Conservation (phyloP, 2,888 invertebrate genomes). For the Colletes collaris region DNA sequence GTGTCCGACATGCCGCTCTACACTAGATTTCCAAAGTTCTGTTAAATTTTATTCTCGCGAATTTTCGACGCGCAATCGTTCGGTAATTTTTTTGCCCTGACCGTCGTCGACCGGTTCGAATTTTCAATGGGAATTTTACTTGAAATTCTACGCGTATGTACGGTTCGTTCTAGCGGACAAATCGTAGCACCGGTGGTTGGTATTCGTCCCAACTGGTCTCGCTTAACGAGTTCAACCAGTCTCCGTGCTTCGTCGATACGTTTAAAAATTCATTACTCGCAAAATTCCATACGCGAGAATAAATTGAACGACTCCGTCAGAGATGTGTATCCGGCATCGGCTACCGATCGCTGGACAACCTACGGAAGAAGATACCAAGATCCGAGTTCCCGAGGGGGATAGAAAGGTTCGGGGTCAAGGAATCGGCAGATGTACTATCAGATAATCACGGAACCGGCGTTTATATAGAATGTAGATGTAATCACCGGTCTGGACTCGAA, state of each 20-base stretch:
- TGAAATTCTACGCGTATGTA: no score
- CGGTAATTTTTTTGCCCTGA: no score
- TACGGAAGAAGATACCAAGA: neutral
- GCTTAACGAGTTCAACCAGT: no score
- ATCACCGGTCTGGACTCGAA: conserved; percentile 57
- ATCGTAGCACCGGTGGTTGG: no score
- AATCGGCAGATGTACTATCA: conserved; percentile 60
- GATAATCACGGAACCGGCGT: conserved; percentile 65
- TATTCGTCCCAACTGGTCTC: no score
- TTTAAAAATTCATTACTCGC: neutral
- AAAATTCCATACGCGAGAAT: conserved; percentile 16
- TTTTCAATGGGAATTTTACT: no score
- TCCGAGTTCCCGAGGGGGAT: conserved; percentile 25
- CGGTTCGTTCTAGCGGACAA: no score
- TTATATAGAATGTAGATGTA: conserved; percentile 69
- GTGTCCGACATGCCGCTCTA: no score
- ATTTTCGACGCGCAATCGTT: no score
- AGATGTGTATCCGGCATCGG: conserved; percentile 20
- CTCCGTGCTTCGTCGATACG: no score
- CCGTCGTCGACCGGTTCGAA: no score
- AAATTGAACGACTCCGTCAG: conserved; percentile 30
- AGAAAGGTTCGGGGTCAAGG: conserved; percentile 53
- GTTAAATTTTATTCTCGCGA: neutral
- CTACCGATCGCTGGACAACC: conserved; percentile 18
- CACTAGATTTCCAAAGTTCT: no score